phyloP scores from a whole-genome alignment of 1,140 invertebrate genomes.

The Leptinotarsa texana region DNA sequence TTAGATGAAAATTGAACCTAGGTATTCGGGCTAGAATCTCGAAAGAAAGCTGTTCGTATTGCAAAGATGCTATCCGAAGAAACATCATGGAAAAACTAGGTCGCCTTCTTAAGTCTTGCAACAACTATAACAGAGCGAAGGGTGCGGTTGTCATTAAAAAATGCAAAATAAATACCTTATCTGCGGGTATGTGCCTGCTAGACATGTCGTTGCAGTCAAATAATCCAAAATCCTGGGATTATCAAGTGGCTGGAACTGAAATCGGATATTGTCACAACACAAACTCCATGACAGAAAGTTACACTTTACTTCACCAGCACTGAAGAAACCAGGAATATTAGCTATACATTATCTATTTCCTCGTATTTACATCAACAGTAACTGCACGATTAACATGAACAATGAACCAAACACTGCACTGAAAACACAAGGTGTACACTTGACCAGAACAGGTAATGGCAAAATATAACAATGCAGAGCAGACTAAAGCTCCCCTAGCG shows the following conservation, averaged over 20 bases:
- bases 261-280: slow-evolving; percentile 28
- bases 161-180: slow-evolving; percentile 27
- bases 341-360: slow-evolving; percentile 20
- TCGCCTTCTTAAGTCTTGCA: slow-evolving; percentile 26
- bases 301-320: slow-evolving; percentile 24
- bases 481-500: slow-evolving; percentile 16
- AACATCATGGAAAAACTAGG: slow-evolving; percentile 31
- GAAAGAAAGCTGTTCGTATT: not conserved
- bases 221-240: slow-evolving; percentile 19
- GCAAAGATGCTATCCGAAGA: slow-evolving; percentile 3
- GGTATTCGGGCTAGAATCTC: not conserved
- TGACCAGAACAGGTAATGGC: slow-evolving; percentile 23
- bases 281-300: slow-evolving; percentile 28
- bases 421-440: slow-evolving; percentile 28
- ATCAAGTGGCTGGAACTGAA: slow-evolving; percentile 14
- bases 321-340: slow-evolving; percentile 8
- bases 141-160: slow-evolving; percentile 28
- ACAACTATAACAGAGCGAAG: slow-evolving; percentile 20
- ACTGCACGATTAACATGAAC: slow-evolving; percentile 21
- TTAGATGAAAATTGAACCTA: too few relatives aligned
- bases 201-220: slow-evolving; percentile 22
- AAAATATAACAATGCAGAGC: slow-evolving; percentile 31
- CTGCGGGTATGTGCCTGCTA: slow-evolving; percentile 30
- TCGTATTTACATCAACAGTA: not conserved
- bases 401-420: slow-evolving; percentile 23